Conservation (phyloP, 1,140 invertebrate genomes). For the Pomacea maculata region DNA sequence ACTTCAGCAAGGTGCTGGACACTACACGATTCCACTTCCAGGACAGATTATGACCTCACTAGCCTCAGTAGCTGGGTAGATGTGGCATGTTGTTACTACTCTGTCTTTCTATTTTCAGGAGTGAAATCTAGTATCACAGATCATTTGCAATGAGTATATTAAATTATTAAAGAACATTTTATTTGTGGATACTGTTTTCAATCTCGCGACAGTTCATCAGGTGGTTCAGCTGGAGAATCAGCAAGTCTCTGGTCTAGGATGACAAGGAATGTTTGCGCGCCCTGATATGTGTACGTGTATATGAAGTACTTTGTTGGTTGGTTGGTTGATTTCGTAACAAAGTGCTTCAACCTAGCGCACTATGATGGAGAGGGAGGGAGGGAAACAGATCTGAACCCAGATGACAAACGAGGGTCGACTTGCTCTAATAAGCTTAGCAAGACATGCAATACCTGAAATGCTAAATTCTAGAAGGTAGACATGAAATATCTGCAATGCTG, state of each 20-base stretch:
- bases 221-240: not conserved
- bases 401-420: not conserved
- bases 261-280: not conserved
- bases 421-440: not conserved
- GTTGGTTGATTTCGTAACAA: not conserved
- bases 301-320: not conserved
- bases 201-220: not conserved
- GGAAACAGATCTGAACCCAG: not conserved
- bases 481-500: not conserved
- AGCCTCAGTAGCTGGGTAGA: not conserved
- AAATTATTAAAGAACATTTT: not conserved
- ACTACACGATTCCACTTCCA: conserved; percentile 10
- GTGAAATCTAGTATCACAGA: not conserved
- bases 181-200: not conserved
- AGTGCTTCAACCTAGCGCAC: no score
- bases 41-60: not conserved
- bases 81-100: no score
- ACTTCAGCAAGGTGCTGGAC: conserved; percentile 14
- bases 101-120: not conserved
- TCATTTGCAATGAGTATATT: not conserved
- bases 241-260: not conserved
- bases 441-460: not conserved
- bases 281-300: not conserved
- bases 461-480: not conserved
- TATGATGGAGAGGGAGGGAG: not conserved